A percentile compares a stretch with the other conserved stretches of the same genome.
Evolutionary conservation across 2,797 vertebrate genomes (phyloP).

Genomic region (Hippocampus kuda): DNA sequence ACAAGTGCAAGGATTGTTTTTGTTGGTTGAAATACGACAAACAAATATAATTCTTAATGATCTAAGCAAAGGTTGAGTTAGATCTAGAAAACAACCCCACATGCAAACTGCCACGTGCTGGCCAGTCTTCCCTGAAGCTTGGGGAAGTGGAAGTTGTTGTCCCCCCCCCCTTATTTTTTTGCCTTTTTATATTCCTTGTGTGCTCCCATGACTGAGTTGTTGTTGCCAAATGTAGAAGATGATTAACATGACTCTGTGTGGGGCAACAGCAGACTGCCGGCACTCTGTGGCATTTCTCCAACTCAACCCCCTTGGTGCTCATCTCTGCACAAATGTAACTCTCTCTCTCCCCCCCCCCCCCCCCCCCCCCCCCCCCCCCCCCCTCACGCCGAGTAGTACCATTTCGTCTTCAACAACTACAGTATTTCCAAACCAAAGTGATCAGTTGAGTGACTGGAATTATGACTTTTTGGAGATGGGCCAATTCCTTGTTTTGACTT

Average conservation of each 20-base stretch:
- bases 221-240: constrained; percentile 42
- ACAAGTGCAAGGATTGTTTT: not conserved
- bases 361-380: too few species aligned
- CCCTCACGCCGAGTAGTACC: not conserved
- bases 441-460: too few species aligned
- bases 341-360: too few species aligned
- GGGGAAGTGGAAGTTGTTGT: not conserved
- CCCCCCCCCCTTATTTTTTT: not conserved
- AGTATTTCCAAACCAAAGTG: too few species aligned
- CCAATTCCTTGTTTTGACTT: too few species aligned
- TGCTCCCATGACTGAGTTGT: constrained; percentile 10
- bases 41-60: not conserved
- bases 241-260: constrained; percentile 56
- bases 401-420: not conserved
- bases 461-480: too few species aligned
- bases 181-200: not conserved
- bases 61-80: not conserved
- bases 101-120: too few species aligned
- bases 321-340: not conserved
- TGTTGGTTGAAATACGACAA: not conserved
- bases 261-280: constrained; percentile 34
- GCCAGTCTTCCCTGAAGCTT: too few species aligned
- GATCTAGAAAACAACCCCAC: too few species aligned
- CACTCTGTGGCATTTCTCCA: constrained; percentile 14
- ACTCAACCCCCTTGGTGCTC: constrained; percentile 4